A percentile compares a stretch with the other conserved stretches of the same genome.
These are phyloP conservation scores for Dascillus cervinus DNA, from an alignment of 2,888 invertebrate genomes.

Conservation along the genomic window DNA sequence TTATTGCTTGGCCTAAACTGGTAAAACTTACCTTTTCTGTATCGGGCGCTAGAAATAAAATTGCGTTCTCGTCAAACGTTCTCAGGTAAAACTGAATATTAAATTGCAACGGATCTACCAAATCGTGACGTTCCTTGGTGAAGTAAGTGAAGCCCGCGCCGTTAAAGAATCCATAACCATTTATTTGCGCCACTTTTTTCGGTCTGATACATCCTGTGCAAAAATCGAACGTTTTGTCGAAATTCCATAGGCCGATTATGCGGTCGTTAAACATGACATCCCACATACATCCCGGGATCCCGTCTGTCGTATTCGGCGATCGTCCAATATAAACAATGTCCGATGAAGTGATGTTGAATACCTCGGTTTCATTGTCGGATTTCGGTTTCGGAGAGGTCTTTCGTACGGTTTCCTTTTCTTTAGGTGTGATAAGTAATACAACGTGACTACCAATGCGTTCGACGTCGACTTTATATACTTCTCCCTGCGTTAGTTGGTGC, in stretches of 20 bases:
- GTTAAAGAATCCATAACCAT: slow-evolving; percentile 17
- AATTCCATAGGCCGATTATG: slow-evolving; percentile 85
- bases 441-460: slow-evolving; percentile 16
- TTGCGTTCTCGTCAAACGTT: slow-evolving; percentile 80
- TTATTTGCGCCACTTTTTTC: slow-evolving; percentile 9
- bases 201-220: slow-evolving; percentile 34
- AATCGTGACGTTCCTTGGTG: slow-evolving; percentile 14
- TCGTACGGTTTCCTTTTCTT: slow-evolving; percentile 3
- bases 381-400: slow-evolving; percentile 1
- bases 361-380: slow-evolving; percentile 5
- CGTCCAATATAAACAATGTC: slow-evolving; percentile 20
- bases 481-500: slow-evolving; percentile 6
- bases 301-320: slow-evolving; percentile 36
- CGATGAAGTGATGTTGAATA: slow-evolving; percentile 14
- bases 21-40: slow-evolving; percentile 61
- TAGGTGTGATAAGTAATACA: slow-evolving; percentile 3
- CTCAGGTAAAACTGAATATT: slow-evolving; percentile 54
- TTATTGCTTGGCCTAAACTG: too few species aligned
- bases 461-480: slow-evolving; percentile 17
- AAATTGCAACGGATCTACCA: slow-evolving; percentile 16
- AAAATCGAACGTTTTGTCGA: slow-evolving; percentile 55
- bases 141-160: slow-evolving; percentile 28
- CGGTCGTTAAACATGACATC: slow-evolving; percentile 69
- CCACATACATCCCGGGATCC: slow-evolving; percentile 73
- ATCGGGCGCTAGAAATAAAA: slow-evolving; percentile 78